Evolutionary conservation across 2,797 vertebrate species (phyloP).

Genomic region (Crocodylus rhombifer): DNA sequence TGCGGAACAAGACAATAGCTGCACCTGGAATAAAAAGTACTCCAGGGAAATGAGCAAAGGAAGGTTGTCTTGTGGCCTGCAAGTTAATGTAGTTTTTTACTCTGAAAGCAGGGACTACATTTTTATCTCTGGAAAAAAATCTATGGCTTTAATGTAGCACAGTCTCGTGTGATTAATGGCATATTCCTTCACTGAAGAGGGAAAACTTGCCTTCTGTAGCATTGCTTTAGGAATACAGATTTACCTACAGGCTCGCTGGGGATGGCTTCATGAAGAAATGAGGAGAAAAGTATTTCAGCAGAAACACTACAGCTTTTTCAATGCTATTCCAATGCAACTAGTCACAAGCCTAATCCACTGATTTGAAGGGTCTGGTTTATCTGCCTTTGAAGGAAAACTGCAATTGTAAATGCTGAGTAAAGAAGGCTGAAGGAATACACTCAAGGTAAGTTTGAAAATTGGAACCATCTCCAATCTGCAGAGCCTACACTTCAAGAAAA

Average conservation of each 20-base stretch:
- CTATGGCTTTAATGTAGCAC: background rate
- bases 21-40: background rate
- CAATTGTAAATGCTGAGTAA: fast-evolving
- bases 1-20: fast-evolving
- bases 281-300: fast-evolving
- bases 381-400: background rate
- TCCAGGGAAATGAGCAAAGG: fast-evolving
- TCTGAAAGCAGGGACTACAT: fast-evolving
- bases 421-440: background rate
- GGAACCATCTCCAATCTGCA: fast-evolving
- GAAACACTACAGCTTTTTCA: background rate
- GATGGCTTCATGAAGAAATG: fast-evolving
- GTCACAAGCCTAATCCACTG: background rate
- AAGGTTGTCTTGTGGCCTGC: background rate
- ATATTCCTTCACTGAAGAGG: fast-evolving
- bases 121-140: background rate
- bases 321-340: too few species aligned
- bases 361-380: fast-evolving
- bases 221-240: background rate
- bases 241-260: background rate
- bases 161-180: fast-evolving
- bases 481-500: fast-evolving
- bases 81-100: fast-evolving
- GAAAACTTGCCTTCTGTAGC: background rate
- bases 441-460: background rate